Evolutionary conservation across 2,888 invertebrate species (phyloP).

Genomic region (Prosopocoilus inquinatus): DNA sequence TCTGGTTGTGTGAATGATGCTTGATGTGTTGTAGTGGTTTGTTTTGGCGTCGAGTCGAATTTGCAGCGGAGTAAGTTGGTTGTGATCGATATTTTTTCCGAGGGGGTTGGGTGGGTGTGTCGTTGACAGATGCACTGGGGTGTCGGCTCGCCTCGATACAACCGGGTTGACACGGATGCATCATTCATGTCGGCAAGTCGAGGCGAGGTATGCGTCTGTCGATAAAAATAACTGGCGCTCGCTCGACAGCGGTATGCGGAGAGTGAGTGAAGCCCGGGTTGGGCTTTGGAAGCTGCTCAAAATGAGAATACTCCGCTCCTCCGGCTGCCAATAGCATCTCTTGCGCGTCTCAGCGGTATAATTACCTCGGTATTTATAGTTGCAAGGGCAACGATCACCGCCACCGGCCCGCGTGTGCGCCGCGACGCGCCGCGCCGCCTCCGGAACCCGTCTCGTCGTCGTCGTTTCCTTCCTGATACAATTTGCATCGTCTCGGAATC

Average conservation of each 20-base stretch:
- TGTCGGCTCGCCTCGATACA: constrained; percentile 20
- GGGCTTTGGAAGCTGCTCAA: constrained; percentile 49
- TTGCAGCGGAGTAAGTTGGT: too few relatives aligned
- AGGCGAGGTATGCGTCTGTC: constrained; percentile 24
- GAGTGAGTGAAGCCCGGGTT: constrained; percentile 45
- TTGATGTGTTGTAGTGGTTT: too few relatives aligned
- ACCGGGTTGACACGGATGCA: constrained; percentile 19
- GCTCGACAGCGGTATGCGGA: constrained; percentile 42
- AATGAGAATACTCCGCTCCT: constrained; percentile 47
- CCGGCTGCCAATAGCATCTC: constrained; percentile 49
- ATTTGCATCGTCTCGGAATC: constrained; percentile 51
- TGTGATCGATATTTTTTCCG: constrained; percentile 15
- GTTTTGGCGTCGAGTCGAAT: too few relatives aligned
- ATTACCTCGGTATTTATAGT: constrained; percentile 52
- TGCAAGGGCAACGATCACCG: constrained; percentile 47
- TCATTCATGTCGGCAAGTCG: constrained; percentile 18
- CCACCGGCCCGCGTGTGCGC: constrained; percentile 16
- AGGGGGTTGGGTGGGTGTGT: constrained; percentile 13
- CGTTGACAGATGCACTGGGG: constrained; percentile 20
- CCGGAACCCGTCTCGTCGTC: constrained; percentile 3
- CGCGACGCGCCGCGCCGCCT: constrained; percentile 7
- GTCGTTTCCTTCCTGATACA: constrained; percentile 47
- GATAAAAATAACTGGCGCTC: constrained; percentile 42
- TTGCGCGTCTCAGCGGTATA: constrained; percentile 46
- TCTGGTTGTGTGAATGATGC: too few relatives aligned